Evolutionary conservation across 2,113 vertebrate genomes (phyloP), one percentile per base, ranked within the genome.

Genomic region (Cyprinodon brontotheroides): DNA sequence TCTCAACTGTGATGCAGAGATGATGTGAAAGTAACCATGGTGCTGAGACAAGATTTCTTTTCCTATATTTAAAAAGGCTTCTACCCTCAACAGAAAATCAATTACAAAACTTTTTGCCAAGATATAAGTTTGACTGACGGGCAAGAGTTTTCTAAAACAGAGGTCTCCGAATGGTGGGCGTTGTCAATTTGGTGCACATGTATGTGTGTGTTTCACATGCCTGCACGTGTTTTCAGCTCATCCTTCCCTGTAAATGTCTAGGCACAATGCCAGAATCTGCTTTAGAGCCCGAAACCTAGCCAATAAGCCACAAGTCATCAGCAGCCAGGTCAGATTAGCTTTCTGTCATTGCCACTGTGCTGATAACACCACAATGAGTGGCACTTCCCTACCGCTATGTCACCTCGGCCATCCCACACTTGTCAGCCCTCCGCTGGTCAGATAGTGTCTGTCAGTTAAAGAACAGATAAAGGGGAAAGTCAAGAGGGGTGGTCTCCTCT

Each of bases 401-500:
- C 90, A 89, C 89, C 91, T 89, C 83, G 40, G 83, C 87, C 87
- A 48, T 91, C 92, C 90, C 89, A 87, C 92, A 89, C 90, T 92
- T 93, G 86, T 92, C 95, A 93, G 86, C 75, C 86, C 82, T 91
- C 90, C 91, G 84, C 86, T 70, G 83, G 72, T 82, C 85, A 93
- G 86, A 95, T 89, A 92, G 92, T 89, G 90, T 87, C 86, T 94
- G 93, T 95, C 95, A 96, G 93, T 94, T 95, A 95, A 94, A 70
- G 93, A 90, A 92, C 89, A 94, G 93, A 91, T 87, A 89, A 86
- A 81, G 80, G 91, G 50, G 85, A 83, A 91, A 90, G 86, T 89
- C 45, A 36, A 29, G 83, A 61, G 89, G 82, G 65, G 70, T 68
- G 40, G 4, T 40, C 50, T 74, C 48, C 37, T 83, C 61, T 79